phyloP scores from a whole-genome alignment of 1,140 invertebrate genomes.

The Drosophila santomea region DNA sequence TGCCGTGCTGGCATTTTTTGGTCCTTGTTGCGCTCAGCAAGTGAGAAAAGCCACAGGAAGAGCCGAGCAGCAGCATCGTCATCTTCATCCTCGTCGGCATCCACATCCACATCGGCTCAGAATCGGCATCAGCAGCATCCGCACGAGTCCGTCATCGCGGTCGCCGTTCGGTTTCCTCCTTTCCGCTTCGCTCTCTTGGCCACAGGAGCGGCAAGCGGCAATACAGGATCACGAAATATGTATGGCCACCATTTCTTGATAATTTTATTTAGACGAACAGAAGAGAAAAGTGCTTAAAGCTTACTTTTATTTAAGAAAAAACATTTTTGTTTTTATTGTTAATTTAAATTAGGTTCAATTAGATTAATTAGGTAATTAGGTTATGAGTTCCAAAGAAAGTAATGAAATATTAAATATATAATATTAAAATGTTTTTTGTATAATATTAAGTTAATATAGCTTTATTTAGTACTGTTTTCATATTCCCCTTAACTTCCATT shows the following conservation, averaged over 20 bases:
- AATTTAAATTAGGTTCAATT: no score
- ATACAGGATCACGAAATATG: not conserved
- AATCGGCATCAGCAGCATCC: conserved; percentile 53
- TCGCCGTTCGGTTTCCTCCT: conserved; percentile 28
- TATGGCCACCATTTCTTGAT: no score
- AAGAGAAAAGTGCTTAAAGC: no score
- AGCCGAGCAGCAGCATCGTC: conserved; percentile 26
- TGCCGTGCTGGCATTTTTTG: conserved; percentile 65
- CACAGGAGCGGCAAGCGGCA: conserved; percentile 1
- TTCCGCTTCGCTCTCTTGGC: conserved; percentile 36
- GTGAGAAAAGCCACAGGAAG: conserved; percentile 47
- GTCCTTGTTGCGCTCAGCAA: conserved; percentile 74
- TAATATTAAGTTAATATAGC: not conserved
- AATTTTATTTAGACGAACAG: no score
- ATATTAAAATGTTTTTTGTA: no score
- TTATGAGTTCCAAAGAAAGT: no score
- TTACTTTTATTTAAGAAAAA: no score
- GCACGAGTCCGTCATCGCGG: conserved; percentile 45
- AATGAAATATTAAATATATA: no score
- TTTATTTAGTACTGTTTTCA: not conserved
- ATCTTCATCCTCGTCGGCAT: conserved; percentile 14
- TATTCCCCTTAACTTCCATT: not conserved
- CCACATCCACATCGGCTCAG: conserved; percentile 6
- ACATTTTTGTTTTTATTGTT: no score
- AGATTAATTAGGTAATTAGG: no score